phyloP scores from a whole-genome alignment of 1,140 invertebrate genomes.

The Scaptomyza pallida region DNA sequence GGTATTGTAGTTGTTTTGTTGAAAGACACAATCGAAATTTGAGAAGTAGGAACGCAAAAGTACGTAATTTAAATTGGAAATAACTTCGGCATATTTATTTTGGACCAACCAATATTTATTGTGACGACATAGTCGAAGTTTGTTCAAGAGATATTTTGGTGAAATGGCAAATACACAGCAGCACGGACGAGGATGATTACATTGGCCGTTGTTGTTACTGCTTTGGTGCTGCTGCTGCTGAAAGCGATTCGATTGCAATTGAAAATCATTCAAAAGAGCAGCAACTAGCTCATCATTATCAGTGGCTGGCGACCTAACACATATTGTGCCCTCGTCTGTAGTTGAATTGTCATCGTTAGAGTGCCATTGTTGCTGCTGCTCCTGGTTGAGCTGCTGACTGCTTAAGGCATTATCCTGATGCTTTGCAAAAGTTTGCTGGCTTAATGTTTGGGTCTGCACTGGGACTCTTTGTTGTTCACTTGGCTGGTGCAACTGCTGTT shows the following conservation, averaged over 20 bases:
- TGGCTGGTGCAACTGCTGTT: conserved; percentile 59
- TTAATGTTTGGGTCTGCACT: conserved; percentile 73
- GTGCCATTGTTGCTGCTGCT: conserved; percentile 70
- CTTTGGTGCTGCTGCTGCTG: conserved; percentile 35
- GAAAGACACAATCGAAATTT: conserved; percentile 60
- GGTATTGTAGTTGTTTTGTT: conserved; percentile 46
- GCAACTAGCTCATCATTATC: conserved; percentile 83
- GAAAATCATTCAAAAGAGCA: conserved; percentile 84
- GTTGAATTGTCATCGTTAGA: conserved; percentile 71
- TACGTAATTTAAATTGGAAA: conserved; percentile 83
- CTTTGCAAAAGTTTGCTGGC: conserved; percentile 79
- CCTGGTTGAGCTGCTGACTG: conserved; percentile 56
- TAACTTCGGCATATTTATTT: conserved; percentile 84
- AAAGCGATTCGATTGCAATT: conserved; percentile 81
- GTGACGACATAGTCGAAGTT: conserved; percentile 81
- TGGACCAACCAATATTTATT: conserved; percentile 84
- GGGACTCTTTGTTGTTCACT: conserved; percentile 77
- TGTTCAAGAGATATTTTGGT: conserved; percentile 83
- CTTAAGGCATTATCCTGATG: conserved; percentile 81
- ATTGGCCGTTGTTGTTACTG: conserved; percentile 30
- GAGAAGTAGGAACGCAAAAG: conserved; percentile 72
- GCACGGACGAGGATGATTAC: conserved; percentile 63
- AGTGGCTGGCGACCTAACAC: conserved; percentile 70
- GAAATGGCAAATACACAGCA: conserved; percentile 78
- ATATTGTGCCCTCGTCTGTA: conserved; percentile 52